These are phyloP conservation scores for Lethrus apterus DNA, from an alignment of 1,140 invertebrate species.

Conservation along the genomic window DNA sequence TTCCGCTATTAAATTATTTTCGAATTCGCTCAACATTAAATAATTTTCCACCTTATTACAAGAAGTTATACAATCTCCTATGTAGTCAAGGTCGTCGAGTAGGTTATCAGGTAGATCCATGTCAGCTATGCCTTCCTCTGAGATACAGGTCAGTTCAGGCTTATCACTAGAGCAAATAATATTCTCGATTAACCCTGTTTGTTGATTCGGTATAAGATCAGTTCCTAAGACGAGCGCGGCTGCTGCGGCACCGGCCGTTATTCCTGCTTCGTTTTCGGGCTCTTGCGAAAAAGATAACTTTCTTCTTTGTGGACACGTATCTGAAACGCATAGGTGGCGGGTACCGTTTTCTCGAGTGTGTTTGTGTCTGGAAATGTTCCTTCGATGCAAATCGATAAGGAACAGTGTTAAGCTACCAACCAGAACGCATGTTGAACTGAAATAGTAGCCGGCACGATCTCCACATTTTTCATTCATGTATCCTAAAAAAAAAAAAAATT, in stretches of 20 bases:
- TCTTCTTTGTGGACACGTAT: slow-evolving; percentile 50
- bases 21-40: slow-evolving; percentile 78
- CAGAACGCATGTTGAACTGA: slow-evolving; percentile 69
- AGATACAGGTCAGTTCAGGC: slow-evolving; percentile 78
- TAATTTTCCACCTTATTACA: slow-evolving; percentile 86
- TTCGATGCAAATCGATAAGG: slow-evolving; percentile 69
- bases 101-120: slow-evolving; percentile 77
- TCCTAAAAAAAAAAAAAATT: slow-evolving; percentile 45
- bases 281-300: slow-evolving; percentile 53
- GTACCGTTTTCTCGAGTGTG: slow-evolving; percentile 54
- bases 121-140: slow-evolving; percentile 77
- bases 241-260: slow-evolving; percentile 39
- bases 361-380: slow-evolving; percentile 60
- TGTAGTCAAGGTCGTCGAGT: slow-evolving; percentile 72
- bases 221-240: slow-evolving; percentile 48
- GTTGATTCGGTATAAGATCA: slow-evolving; percentile 41
- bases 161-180: slow-evolving; percentile 43
- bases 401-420: slow-evolving; percentile 69
- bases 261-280: slow-evolving; percentile 48
- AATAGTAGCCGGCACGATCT: slow-evolving; percentile 71
- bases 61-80: slow-evolving; percentile 79
- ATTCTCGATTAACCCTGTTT: slow-evolving; percentile 31
- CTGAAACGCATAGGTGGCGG: slow-evolving; percentile 49
- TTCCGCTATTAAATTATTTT: slow-evolving; percentile 76
- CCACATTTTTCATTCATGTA: slow-evolving; percentile 70